Percentiles rank a stretch among this genome's conserved stretches.
phyloP scores from a whole-genome alignment of 2,113 vertebrate species.

The Ifrita kowaldi region DNA sequence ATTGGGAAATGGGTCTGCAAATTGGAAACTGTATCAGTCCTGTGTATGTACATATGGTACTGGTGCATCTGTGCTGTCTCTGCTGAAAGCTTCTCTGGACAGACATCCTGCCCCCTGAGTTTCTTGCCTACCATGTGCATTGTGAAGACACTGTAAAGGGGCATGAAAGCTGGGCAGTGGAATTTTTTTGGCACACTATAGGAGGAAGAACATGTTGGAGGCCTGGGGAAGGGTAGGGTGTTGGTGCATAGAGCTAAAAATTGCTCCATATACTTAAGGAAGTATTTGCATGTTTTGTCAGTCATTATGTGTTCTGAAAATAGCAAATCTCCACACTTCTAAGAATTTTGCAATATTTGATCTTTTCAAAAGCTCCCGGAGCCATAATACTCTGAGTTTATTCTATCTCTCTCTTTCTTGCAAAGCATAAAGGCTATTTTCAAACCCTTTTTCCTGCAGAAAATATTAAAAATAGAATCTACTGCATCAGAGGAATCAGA shows the following conservation, averaged over 20 bases:
- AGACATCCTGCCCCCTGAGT: not conserved
- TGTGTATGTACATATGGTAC: fast-evolving
- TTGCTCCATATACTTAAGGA: not conserved
- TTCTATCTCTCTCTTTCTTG: not conserved
- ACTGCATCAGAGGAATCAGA: not conserved
- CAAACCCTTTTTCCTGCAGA: not conserved
- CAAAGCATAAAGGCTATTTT: not conserved
- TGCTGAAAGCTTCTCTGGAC: not conserved
- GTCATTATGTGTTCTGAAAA: not conserved
- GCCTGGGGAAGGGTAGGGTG: not conserved
- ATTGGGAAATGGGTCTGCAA: not conserved
- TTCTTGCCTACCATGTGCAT: not conserved
- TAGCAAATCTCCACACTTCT: not conserved
- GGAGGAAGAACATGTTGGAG: not conserved
- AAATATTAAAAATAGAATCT: not conserved
- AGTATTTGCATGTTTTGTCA: not conserved
- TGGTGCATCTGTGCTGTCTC: not conserved
- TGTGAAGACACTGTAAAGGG: not conserved
- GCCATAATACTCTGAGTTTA: not conserved
- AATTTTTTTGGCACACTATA: not conserved
- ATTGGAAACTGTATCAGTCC: not conserved
- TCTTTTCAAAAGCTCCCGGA: not conserved
- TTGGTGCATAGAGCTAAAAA: not conserved
- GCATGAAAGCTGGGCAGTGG: not conserved
- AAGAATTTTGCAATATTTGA: not conserved